Conservation (phyloP, 2,797 vertebrate genomes). For the Pseudochromis fuscus region DNA sequence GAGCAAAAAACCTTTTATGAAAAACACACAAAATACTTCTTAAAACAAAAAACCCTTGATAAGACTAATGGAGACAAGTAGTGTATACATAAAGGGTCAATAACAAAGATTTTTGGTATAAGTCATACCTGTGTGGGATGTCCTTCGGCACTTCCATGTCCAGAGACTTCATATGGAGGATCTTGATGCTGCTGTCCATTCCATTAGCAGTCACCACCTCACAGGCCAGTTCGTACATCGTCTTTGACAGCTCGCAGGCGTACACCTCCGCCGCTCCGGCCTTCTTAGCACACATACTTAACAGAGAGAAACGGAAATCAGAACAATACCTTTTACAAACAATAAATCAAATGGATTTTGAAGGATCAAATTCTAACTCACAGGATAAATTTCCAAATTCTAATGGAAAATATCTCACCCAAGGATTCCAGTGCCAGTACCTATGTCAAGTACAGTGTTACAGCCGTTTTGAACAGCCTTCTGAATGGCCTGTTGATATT, state of each 20-base stretch:
- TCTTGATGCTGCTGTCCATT: conserved; percentile 90
- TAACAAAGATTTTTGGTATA: background rate
- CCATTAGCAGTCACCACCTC: conserved; percentile 93
- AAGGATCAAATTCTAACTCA: background rate
- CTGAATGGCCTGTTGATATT: conserved; percentile 93
- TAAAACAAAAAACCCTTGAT: background rate
- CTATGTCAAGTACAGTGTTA: conserved; percentile 94
- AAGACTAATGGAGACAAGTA: too few species aligned
- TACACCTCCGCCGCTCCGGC: conserved; percentile 92
- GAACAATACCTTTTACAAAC: too few species aligned
- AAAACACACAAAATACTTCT: background rate
- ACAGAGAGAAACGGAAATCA: conserved; percentile 42
- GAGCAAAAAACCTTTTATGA: background rate
- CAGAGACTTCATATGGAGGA: conserved; percentile 95
- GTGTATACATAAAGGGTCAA: background rate
- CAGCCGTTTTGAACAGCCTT: conserved; percentile 89
- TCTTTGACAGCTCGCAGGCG: conserved; percentile 97
- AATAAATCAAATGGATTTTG: too few species aligned
- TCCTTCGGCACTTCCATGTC: conserved; percentile 94
- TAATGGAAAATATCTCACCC: conserved; percentile 85
- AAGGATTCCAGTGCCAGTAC: conserved; percentile 96
- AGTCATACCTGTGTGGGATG: conserved; percentile 90
- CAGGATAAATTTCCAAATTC: conserved; percentile 26
- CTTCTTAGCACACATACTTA: conserved; percentile 96
- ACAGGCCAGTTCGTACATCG: conserved; percentile 95